Percentiles rank a stretch among this genome's conserved stretches.
Evolutionary conservation across 1,140 invertebrate genomes (phyloP).

Genomic region (Drosophila ironensis): DNA sequence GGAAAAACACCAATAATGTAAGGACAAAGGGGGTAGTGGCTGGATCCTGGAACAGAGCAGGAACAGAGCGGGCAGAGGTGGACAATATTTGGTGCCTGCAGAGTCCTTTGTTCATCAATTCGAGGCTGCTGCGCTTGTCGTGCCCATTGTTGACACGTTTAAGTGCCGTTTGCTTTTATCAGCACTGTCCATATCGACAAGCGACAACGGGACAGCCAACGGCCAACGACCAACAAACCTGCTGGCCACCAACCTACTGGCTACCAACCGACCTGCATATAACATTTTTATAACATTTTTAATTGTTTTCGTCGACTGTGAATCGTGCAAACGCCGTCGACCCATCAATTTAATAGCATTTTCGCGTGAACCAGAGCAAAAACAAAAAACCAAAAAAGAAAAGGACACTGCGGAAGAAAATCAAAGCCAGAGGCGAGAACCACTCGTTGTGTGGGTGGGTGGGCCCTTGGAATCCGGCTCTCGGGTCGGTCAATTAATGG

Average conservation of each 20-base stretch:
- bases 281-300: conserved; percentile 79
- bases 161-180: conserved; percentile 79
- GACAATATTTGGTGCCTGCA: conserved; percentile 33
- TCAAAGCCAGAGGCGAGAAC: conserved; percentile 50
- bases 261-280: conserved; percentile 55
- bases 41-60: neutral
- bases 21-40: neutral
- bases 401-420: conserved; percentile 24
- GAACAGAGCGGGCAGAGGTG: neutral
- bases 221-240: neutral
- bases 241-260: conserved; percentile 1
- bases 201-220: conserved; percentile 17
- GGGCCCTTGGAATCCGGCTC: neutral
- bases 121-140: conserved; percentile 66
- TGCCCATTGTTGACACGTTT: conserved; percentile 76
- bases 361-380: conserved; percentile 56
- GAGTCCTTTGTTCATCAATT: conserved; percentile 58
- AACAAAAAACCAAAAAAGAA: conserved; percentile 1
- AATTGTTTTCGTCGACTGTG: conserved; percentile 76
- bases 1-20: no score
- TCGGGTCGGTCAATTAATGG: conserved; percentile 67
- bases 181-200: conserved; percentile 54
- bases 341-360: conserved; percentile 77
- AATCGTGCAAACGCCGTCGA: conserved; percentile 37
- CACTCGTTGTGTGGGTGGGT: neutral